Percentiles rank a stretch among this genome's conserved stretches.
Evolutionary conservation across 2,797 vertebrate species (phyloP).

Genomic region (Chrosomus eos): DNA sequence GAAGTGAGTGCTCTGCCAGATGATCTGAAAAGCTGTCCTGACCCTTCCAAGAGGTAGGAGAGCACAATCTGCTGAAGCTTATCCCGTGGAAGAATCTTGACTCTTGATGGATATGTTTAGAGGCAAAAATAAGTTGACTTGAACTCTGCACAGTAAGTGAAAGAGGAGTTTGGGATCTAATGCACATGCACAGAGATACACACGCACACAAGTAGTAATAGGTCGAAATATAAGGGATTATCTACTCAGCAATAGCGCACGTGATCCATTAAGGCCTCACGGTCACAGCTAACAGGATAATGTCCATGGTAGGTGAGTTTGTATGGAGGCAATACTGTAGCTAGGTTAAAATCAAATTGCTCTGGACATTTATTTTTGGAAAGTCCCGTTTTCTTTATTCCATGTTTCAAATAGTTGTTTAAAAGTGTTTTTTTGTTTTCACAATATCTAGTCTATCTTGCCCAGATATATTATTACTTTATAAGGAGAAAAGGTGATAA

Average conservation of each 20-base stretch:
- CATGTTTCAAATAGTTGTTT: not conserved
- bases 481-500: not conserved
- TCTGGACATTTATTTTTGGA: not conserved
- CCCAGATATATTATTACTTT: not conserved
- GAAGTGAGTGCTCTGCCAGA: conserved; percentile 47
- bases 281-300: conserved; percentile 42
- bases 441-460: not conserved
- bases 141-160: not conserved
- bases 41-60: conserved; percentile 41
- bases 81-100: not conserved
- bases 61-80: conserved; percentile 44
- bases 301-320: not conserved
- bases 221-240: conserved; percentile 43
- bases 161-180: not conserved
- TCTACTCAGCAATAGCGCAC: conserved; percentile 47
- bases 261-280: conserved; percentile 18
- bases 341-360: not conserved
- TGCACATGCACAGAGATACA: not conserved
- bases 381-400: not conserved
- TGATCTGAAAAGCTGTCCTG: conserved; percentile 48
- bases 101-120: not conserved
- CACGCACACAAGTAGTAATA: not conserved
- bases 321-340: conserved; percentile 1
- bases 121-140: conserved; percentile 18
- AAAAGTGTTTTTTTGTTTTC: not conserved